Conservation (phyloP, 2,113 vertebrate species). For the Myxocyprinus asiaticus region DNA sequence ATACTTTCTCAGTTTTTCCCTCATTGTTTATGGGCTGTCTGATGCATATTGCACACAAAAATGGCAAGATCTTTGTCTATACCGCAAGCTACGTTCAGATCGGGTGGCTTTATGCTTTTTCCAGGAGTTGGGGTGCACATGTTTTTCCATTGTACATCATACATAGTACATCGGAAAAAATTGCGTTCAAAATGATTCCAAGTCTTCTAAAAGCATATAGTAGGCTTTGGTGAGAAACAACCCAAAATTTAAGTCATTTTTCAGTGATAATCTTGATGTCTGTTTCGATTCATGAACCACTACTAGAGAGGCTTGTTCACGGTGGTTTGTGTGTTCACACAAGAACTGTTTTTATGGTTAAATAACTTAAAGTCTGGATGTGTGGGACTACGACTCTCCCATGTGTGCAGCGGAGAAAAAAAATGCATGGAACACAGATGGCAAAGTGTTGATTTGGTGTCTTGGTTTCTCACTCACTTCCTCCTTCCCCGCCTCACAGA, state of each 20-base stretch:
- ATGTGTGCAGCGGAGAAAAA: neutral
- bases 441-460: neutral
- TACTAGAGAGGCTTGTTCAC: neutral
- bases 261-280: neutral
- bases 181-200: too few species aligned
- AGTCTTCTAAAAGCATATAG: neutral
- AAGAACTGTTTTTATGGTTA: too few species aligned
- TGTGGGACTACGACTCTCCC: neutral
- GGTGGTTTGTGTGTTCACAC: too few species aligned
- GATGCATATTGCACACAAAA: neutral
- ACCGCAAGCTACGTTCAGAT: too few species aligned
- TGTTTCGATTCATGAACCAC: neutral
- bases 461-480: neutral
- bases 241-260: too few species aligned
- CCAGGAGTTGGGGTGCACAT: too few species aligned
- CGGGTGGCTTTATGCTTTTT: too few species aligned
- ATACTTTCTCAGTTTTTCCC: neutral
- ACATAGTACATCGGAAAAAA: too few species aligned
- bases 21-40: too few species aligned
- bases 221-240: too few species aligned
- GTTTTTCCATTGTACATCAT: too few species aligned
- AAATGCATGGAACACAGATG: neutral
- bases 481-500: constrained; percentile 12
- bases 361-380: too few species aligned
- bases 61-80: neutral